Evolutionary conservation across 2,113 vertebrate species (phyloP), one percentile per base, ranked within the genome.

Genomic region (Peromyscus maniculatus): DNA sequence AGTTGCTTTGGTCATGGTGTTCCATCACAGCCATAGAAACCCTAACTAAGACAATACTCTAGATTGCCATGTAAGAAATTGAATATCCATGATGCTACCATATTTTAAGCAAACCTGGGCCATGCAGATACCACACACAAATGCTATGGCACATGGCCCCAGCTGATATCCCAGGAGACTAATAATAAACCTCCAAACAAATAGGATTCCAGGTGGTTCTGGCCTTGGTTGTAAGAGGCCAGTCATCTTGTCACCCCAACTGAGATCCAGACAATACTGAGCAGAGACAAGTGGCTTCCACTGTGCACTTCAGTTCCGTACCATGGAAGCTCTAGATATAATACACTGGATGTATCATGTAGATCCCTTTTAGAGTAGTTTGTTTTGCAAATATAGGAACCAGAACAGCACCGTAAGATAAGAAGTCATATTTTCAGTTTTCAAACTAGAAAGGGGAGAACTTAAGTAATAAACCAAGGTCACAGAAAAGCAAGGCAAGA

Each of bases 401-500:
- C 26, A 67, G 8, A 92, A 87, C 5, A 84, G 67, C 16, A 84
- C 28, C 46, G 13, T 49, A 72, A 67, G 75, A 26, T 26, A 77
- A 69, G 3, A 90, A 75, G 59, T 91, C 26, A 92, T 79, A 72
- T 36, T 91, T 83, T 46, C 9, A 49, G 46, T 72, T 82, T 87
- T 78, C 46, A 92, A 95, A 92, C n/a, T 33, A 89, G 59, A 12
- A 62, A 74, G 69, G 88, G 82, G 26, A 55, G 2, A 93, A 2
- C 13, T 57, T 95, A 92, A 31, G 7, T 84, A 89, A 88, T 71
- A 86, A 66, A 91, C 36, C 26, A 77, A 89, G 24, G 3, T 89
- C 36, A n/a, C 2, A 91, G 46, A 72, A 55, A 80, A 91, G n/a
- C n/a, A 87, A 69, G 62, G 16, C 5, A 55, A 39, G 49, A 91